These are phyloP conservation scores for Drosophila bipectinata DNA, from an alignment of 1,140 invertebrate genomes.

Conservation along the genomic window DNA sequence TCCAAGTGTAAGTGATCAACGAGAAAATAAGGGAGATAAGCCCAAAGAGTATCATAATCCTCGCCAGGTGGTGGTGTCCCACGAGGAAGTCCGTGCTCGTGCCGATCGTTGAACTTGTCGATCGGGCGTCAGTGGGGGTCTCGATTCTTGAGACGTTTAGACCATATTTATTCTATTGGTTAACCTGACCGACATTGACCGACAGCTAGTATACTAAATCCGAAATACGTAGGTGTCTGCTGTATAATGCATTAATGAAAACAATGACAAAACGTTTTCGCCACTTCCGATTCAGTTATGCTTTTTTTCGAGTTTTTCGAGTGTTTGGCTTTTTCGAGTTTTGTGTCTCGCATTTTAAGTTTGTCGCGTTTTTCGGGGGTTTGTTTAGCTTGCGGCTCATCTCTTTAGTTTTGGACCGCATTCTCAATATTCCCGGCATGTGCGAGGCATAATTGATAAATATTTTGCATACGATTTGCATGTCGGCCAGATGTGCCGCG, in stretches of 20 bases:
- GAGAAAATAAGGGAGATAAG: background rate
- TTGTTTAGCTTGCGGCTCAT: background rate
- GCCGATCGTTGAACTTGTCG: slow-evolving; percentile 58
- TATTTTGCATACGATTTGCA: slow-evolving; percentile 61
- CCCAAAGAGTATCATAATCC: background rate
- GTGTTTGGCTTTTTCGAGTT: slow-evolving; percentile 26
- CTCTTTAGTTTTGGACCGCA: slow-evolving; percentile 5
- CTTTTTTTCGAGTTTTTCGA: slow-evolving; percentile 25
- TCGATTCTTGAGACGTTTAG: slow-evolving; percentile 50
- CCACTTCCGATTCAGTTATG: slow-evolving; percentile 68
- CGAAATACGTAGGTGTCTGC: slow-evolving; percentile 28
- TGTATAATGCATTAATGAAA: slow-evolving; percentile 54
- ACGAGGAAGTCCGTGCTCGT: slow-evolving; percentile 31
- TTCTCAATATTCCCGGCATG: slow-evolving; percentile 65
- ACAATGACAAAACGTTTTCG: slow-evolving; percentile 70
- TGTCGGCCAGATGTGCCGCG: slow-evolving; percentile 29
- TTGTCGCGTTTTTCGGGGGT: slow-evolving; percentile 6
- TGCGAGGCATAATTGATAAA: slow-evolving; percentile 55
- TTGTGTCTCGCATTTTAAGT: slow-evolving; percentile 35
- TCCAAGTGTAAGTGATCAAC: slow-evolving; percentile 75
- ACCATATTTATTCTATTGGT: slow-evolving; percentile 47
- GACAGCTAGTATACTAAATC: slow-evolving; percentile 41
- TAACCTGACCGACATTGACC: slow-evolving; percentile 81
- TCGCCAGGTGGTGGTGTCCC: background rate
- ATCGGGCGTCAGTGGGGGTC: background rate